Evolutionary conservation across 2,113 vertebrate genomes (phyloP).

Genomic region (Cynopterus brachyotis): DNA sequence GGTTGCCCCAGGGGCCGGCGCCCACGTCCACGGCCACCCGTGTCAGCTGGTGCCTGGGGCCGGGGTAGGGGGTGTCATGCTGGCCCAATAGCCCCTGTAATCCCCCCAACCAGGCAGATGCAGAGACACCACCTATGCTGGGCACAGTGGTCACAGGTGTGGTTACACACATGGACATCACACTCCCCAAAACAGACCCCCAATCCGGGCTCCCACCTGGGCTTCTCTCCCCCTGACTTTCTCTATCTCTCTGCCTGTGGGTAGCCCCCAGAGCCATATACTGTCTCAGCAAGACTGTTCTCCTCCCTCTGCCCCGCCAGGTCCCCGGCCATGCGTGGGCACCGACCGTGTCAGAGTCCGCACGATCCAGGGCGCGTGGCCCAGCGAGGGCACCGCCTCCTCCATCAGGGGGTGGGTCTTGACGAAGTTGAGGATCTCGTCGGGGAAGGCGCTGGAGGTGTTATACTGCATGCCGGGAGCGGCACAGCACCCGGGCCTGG

Average conservation of each 20-base stretch:
- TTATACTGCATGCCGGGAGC: slow-evolving; percentile 92
- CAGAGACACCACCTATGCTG: neutral
- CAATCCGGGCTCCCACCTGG: rapidly evolving
- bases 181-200: neutral
- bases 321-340: rapidly evolving
- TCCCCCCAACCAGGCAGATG: rapidly evolving
- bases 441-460: slow-evolving; percentile 93
- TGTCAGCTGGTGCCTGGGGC: slow-evolving; percentile 92
- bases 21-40: slow-evolving; percentile 93
- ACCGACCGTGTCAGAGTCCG: slow-evolving; percentile 93
- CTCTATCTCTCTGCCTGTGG: neutral
- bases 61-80: neutral
- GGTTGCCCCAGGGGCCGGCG: slow-evolving; percentile 91
- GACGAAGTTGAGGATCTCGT: slow-evolving; percentile 96
- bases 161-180: neutral
- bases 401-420: slow-evolving; percentile 98
- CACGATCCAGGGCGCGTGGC: slow-evolving; percentile 93
- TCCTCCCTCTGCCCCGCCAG: neutral
- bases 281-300: neutral
- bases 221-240: neutral
- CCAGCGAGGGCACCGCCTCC: slow-evolving; percentile 92
- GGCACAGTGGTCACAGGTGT: neutral
- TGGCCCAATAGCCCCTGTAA: rapidly evolving
- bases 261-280: rapidly evolving
- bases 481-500: slow-evolving; percentile 94